phyloP scores from a whole-genome alignment of 2,888 invertebrate genomes.

The Neoscelio sp. region DNA sequence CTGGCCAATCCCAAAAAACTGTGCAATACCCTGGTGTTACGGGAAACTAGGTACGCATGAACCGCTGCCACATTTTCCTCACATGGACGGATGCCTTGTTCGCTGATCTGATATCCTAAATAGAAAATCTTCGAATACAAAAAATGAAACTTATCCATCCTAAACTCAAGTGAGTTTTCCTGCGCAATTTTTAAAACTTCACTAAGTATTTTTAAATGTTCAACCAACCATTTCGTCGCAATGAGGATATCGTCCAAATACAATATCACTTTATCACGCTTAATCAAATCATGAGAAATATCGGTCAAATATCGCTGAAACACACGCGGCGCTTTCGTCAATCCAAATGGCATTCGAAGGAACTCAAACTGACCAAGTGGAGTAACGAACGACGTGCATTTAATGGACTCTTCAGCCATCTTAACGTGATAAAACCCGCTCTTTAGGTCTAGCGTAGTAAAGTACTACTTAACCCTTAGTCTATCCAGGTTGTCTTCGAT shows the following conservation, averaged over 20 bases:
- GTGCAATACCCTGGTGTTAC: slow-evolving; percentile 57
- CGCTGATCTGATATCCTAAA: not conserved
- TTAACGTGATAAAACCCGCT: slow-evolving; percentile 38
- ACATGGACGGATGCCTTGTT: not conserved
- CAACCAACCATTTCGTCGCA: too few relatives aligned
- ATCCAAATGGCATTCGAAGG: slow-evolving; percentile 23
- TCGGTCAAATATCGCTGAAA: slow-evolving; percentile 1
- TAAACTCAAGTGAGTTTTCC: too few relatives aligned
- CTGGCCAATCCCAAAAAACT: slow-evolving; percentile 56
- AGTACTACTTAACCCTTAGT: slow-evolving; percentile 12
- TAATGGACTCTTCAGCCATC: slow-evolving; percentile 26
- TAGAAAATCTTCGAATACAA: too few relatives aligned
- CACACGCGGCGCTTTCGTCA: slow-evolving; percentile 36
- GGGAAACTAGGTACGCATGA: slow-evolving; percentile 51
- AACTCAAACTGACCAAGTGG: slow-evolving; percentile 32
- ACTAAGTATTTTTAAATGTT: too few relatives aligned
- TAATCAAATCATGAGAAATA: too few relatives aligned
- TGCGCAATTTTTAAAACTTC: too few relatives aligned
- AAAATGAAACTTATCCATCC: too few relatives aligned
- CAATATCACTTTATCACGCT: too few relatives aligned
- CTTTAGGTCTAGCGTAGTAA: slow-evolving; percentile 28
- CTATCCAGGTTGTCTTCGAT: slow-evolving; percentile 28
- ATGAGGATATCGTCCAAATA: too few relatives aligned
- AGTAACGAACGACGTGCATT: slow-evolving; percentile 32
- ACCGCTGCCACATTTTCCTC: not conserved